A percentile compares a stretch with the other conserved stretches of the same genome.
These are phyloP conservation scores for Scaptomyza pallida DNA, from an alignment of 1,140 invertebrate species.

Conservation along the genomic window DNA sequence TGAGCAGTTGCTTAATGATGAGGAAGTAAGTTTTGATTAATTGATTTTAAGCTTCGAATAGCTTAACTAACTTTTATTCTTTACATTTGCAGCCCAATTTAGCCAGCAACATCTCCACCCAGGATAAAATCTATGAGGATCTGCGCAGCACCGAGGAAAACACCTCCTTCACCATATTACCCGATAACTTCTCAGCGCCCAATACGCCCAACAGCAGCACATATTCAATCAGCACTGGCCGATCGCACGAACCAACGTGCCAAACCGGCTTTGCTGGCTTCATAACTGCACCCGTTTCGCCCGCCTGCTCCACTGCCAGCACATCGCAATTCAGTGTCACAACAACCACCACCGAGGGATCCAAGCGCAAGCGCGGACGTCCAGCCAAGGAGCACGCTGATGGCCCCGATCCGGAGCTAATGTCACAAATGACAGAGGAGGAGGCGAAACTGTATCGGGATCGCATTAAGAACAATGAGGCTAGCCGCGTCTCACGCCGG, in stretches of 20 bases:
- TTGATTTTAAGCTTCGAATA: no score
- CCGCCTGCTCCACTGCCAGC: conserved; percentile 62
- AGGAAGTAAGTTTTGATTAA: conserved; percentile 37
- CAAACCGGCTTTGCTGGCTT: conserved; percentile 54
- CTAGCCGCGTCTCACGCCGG: conserved; percentile 71
- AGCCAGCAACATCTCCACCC: conserved; percentile 25
- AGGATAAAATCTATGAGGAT: conserved; percentile 44
- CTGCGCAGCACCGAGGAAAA: conserved; percentile 58
- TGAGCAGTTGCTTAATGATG: conserved; percentile 39
- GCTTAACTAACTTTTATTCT: not conserved
- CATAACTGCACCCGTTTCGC: conserved; percentile 67
- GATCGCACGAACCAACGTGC: conserved; percentile 42
- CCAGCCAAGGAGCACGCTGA: conserved; percentile 77
- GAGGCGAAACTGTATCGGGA: conserved; percentile 63
- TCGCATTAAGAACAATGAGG: conserved; percentile 78
- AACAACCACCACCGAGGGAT: conserved; percentile 8
- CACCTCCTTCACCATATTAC: conserved; percentile 35
- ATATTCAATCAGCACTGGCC: conserved; percentile 48
- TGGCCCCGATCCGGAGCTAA: conserved; percentile 61
- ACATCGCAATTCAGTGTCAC: conserved; percentile 57
- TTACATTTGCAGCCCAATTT: conserved; percentile 63
- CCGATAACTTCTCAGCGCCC: conserved; percentile 57
- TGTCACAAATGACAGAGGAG: conserved; percentile 52
- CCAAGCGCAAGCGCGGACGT: conserved; percentile 72
- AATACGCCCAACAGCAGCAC: conserved; percentile 66